Evolutionary conservation across 2,113 vertebrate species (phyloP).

Genomic region (Pseudopipra pipra): DNA sequence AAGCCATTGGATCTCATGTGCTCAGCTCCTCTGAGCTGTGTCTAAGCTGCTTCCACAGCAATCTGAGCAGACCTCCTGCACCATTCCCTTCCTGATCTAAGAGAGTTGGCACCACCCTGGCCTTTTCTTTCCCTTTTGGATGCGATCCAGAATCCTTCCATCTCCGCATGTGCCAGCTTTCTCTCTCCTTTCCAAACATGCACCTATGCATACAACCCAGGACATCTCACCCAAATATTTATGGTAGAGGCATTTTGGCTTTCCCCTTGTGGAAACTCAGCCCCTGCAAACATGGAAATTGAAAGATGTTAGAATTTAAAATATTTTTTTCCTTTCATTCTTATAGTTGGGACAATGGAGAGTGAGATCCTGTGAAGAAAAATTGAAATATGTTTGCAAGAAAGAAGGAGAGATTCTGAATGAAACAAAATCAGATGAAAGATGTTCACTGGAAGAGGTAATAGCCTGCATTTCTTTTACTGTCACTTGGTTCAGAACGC

Average conservation of each 20-base stretch:
- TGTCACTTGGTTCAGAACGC: background rate
- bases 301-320: background rate
- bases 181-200: background rate
- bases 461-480: background rate
- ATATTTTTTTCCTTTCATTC: background rate
- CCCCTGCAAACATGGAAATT: background rate
- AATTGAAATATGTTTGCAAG: slow-evolving; percentile 86
- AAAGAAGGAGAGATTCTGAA: slow-evolving; percentile 79
- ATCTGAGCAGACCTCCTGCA: background rate
- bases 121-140: background rate
- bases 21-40: background rate
- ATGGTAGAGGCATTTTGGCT: background rate
- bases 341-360: slow-evolving; percentile 85
- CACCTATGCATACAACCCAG: background rate
- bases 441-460: slow-evolving; percentile 80
- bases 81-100: background rate
- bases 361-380: slow-evolving; percentile 76
- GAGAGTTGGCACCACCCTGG: background rate
- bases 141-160: background rate
- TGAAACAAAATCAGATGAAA: slow-evolving; percentile 60
- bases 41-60: background rate
- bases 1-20: background rate
- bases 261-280: background rate
- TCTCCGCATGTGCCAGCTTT: background rate
- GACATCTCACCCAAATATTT: background rate